phyloP scores from a whole-genome alignment of 2,888 invertebrate species.

The Epistrophe grossulariae region DNA sequence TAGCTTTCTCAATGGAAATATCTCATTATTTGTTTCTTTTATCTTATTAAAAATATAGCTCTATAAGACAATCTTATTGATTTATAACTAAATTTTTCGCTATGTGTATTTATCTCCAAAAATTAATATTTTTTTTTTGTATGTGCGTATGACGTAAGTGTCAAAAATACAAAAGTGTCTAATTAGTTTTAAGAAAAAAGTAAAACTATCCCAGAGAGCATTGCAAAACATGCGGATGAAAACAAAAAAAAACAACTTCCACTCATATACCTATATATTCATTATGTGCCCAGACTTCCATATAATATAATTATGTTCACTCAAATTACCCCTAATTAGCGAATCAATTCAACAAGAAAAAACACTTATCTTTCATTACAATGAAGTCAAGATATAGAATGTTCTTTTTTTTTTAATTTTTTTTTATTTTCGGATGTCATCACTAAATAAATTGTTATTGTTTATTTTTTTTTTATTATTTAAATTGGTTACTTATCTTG shows the following conservation, averaged over 20 bases:
- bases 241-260: not conserved
- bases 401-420: not conserved
- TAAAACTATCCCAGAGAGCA: not conserved
- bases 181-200: not conserved
- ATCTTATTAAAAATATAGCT: too few species aligned
- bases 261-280: too few species aligned
- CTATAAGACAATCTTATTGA: too few species aligned
- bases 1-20: too few species aligned
- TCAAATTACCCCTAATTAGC: constrained; percentile 59
- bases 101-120: too few species aligned
- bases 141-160: too few species aligned
- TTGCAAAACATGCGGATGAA: not conserved
- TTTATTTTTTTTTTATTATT: constrained; percentile 30
- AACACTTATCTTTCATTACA: constrained; percentile 11
- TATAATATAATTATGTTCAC: constrained; percentile 20
- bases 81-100: too few species aligned
- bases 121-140: too few species aligned
- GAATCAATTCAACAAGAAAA: constrained; percentile 21
- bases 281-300: not conserved
- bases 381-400: not conserved
- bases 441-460: constrained; percentile 41
- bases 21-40: too few species aligned
- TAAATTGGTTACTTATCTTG: constrained; percentile 51
- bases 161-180: not conserved
- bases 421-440: constrained; percentile 35